These are phyloP conservation scores for Anadara kagoshimensis DNA, from an alignment of 1,140 invertebrate species.

Conservation along the genomic window DNA sequence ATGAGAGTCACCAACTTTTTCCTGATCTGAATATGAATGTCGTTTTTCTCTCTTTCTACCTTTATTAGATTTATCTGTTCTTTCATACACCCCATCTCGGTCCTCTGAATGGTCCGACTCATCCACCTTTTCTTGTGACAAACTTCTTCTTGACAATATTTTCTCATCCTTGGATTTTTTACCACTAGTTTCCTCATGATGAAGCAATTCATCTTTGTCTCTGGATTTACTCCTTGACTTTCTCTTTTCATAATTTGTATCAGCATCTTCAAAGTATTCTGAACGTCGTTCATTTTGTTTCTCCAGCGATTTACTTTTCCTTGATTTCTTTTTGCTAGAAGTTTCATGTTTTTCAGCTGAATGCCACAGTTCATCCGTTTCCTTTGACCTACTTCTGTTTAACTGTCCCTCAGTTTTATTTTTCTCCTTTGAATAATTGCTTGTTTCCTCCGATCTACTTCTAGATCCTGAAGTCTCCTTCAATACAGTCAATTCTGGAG, in stretches of 20 bases:
- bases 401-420: not conserved
- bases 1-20: not conserved
- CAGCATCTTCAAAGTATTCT: not conserved
- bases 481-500: no score
- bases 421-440: not conserved
- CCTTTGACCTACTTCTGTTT: not conserved
- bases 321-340: not conserved
- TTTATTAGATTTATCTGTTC: no score
- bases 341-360: not conserved
- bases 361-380: not conserved
- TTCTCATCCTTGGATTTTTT: not conserved
- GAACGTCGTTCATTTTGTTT: not conserved
- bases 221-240: conserved; percentile 6
- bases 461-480: not conserved
- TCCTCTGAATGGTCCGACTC: no score
- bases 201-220: not conserved
- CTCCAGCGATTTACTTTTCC: conserved; percentile 1
- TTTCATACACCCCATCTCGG: no score
- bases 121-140: no score
- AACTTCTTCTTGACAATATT: no score
- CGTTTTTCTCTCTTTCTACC: no score
- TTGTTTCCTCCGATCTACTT: not conserved
- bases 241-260: not conserved
- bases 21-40: no score
- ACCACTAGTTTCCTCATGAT: not conserved